Evolutionary conservation across 2,888 invertebrate genomes (phyloP), one percentile per base, ranked within the genome.

Genomic region (Cerceris rybyensis): DNA sequence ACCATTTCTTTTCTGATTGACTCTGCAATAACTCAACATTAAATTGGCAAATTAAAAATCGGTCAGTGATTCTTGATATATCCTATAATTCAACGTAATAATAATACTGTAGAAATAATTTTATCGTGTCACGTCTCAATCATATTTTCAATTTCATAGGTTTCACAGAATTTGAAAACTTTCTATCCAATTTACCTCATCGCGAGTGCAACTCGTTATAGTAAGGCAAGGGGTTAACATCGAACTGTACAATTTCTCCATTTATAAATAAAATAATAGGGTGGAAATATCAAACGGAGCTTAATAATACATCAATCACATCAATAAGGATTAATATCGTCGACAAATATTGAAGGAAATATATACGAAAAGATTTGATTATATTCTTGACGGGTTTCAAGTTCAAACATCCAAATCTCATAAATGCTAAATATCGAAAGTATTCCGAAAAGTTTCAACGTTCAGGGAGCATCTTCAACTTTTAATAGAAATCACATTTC

Each of bases 271-370:
- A 6, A 63, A 66, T 55, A 49, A 67, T 43, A 42, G 28, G 28
- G 57, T 59, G 55, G 54, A 49, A 7, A 43, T 42, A 72, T 67
- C 28, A 28, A 65, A 70, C 55, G 43, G 50, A 41, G 55, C 63
- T 61, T 59, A 60, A 54, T n/a, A n/a, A 17, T 65, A 75, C 60
- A 65, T 57, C 43, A 39, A 76, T 54, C 13, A 58, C 54, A 68
- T 42, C 64, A 50, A 50, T 14, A 49, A 42, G 46, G 60, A 28
- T 58, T 13, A 9, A 28, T 46, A 59, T 63, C 7, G 16, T 28
- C 6, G 11, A 46, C 8, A 5, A 11, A 46, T 11, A 46, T 11
- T 11, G 46, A 46, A 46, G 46, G 46, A 46, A 46, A 46, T 11
- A 11, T 11, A 46, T 11, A 46, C 46, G 9, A 46, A 46, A 46